phyloP scores from a whole-genome alignment of 1,140 invertebrate genomes.

The Penaeus japonicus region DNA sequence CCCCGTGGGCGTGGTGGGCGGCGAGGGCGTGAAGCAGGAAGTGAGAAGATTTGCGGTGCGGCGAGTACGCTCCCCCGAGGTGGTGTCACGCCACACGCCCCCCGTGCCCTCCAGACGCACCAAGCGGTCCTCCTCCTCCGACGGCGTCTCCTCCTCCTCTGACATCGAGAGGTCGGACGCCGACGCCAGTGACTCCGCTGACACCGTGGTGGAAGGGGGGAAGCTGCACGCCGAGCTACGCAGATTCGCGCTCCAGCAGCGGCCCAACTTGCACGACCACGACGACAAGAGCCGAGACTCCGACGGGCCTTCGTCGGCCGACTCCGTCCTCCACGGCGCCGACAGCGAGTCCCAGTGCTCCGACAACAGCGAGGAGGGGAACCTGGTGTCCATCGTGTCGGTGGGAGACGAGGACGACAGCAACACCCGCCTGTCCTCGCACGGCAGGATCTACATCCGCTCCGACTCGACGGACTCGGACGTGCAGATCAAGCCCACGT shows the following conservation, averaged over 20 bases:
- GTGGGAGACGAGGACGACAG: constrained; percentile 57
- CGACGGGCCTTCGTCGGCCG: constrained; percentile 50
- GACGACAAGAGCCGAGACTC: constrained; percentile 55
- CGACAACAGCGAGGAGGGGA: constrained; percentile 58
- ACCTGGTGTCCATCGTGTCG: constrained; percentile 58
- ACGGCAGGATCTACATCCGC: constrained; percentile 58
- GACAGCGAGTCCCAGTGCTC: constrained; percentile 59
- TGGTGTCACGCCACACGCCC: constrained; percentile 44
- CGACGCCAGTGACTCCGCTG: constrained; percentile 57
- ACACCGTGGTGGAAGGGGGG: constrained; percentile 56
- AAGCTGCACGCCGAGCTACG: constrained; percentile 52
- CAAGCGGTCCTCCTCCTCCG: constrained; percentile 59
- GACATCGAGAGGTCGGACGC: constrained; percentile 57
- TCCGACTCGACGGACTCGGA: constrained; percentile 59
- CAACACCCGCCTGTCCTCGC: constrained; percentile 41
- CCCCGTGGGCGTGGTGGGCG: constrained; percentile 73
- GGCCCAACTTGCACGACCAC: constrained; percentile 20
- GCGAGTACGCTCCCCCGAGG: constrained; percentile 42
- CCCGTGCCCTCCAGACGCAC: constrained; percentile 51
- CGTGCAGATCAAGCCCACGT: constrained; percentile 59
- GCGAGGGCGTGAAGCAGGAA: constrained; percentile 20
- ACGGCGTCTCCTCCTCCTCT: constrained; percentile 59
- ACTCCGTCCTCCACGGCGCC: constrained; percentile 53
- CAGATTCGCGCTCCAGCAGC: constrained; percentile 47
- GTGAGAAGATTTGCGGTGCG: constrained; percentile 40